phyloP scores from a whole-genome alignment of 2,113 vertebrate genomes.

The Gallinago paraguaiae region DNA sequence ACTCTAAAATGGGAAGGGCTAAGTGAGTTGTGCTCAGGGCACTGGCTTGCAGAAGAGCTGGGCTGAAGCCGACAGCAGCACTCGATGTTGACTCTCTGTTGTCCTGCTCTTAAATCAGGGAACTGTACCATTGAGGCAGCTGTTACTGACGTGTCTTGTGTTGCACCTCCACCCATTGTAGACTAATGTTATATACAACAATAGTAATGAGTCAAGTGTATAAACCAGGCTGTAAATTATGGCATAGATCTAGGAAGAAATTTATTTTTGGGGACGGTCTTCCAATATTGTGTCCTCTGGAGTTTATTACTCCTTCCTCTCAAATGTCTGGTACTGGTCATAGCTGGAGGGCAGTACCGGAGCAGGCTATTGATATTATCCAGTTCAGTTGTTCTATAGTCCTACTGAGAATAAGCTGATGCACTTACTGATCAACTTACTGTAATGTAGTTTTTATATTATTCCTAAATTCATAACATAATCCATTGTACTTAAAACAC shows the following conservation, averaged over 20 bases:
- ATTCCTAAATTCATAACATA: background rate
- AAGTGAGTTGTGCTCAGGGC: background rate
- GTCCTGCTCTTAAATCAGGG: background rate
- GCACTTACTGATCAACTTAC: background rate
- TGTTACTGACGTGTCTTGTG: fast-evolving
- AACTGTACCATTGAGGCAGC: background rate
- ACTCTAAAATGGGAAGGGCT: background rate
- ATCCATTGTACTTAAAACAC: background rate
- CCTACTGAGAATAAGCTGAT: background rate
- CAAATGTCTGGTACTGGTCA: background rate
- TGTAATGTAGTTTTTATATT: background rate
- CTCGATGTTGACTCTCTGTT: background rate
- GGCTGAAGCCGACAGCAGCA: background rate
- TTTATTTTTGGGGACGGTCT: background rate
- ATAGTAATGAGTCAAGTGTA: background rate
- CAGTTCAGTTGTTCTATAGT: background rate
- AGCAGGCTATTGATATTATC: background rate
- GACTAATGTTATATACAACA: background rate
- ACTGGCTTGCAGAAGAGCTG: background rate
- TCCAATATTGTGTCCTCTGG: background rate
- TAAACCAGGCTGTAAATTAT: background rate
- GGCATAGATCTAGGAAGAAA: background rate
- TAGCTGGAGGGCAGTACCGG: background rate
- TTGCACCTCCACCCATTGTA: background rate
- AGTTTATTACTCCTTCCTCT: background rate